phyloP scores from a whole-genome alignment of 2,888 invertebrate genomes.

The Cartodere bifasciata region DNA sequence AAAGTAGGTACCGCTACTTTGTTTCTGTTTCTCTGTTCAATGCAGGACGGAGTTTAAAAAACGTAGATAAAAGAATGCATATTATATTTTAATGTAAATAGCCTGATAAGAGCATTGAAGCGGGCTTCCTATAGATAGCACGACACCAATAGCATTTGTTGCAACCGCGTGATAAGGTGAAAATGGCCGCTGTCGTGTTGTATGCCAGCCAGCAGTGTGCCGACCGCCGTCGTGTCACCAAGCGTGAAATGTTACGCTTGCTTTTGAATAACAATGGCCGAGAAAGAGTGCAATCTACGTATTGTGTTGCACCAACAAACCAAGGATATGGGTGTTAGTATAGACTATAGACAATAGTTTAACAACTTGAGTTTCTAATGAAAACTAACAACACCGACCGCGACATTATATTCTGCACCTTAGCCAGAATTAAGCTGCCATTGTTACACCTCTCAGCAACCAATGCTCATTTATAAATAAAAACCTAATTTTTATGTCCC shows the following conservation, averaged over 20 bases:
- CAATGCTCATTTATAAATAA: too few relatives aligned
- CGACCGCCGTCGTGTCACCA: constrained; percentile 11
- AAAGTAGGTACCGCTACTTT: too few relatives aligned
- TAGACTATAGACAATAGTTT: constrained; percentile 11
- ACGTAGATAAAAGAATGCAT: too few relatives aligned
- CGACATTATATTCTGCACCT: too few relatives aligned
- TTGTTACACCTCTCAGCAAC: too few relatives aligned
- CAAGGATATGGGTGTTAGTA: constrained; percentile 13
- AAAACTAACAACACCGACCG: too few relatives aligned
- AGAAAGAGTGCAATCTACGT: constrained; percentile 10
- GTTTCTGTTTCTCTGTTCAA: too few relatives aligned
- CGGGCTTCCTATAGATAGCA: constrained; percentile 10
- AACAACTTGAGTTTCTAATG: too few relatives aligned
- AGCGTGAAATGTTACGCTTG: constrained; percentile 14
- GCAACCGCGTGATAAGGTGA: constrained; percentile 10
- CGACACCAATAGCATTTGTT: constrained; percentile 11
- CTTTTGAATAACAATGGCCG: constrained; percentile 16
- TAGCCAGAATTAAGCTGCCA: too few relatives aligned
- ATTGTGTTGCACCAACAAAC: constrained; percentile 9
- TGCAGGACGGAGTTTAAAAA: too few relatives aligned
- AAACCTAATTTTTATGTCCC: too few relatives aligned
- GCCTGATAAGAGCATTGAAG: constrained; percentile 12
- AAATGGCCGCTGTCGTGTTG: constrained; percentile 14
- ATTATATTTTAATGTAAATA: too few relatives aligned
- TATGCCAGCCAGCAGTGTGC: constrained; percentile 5